phyloP scores from a whole-genome alignment of 2,888 invertebrate genomes.

The Ormyrus pomaceus region DNA sequence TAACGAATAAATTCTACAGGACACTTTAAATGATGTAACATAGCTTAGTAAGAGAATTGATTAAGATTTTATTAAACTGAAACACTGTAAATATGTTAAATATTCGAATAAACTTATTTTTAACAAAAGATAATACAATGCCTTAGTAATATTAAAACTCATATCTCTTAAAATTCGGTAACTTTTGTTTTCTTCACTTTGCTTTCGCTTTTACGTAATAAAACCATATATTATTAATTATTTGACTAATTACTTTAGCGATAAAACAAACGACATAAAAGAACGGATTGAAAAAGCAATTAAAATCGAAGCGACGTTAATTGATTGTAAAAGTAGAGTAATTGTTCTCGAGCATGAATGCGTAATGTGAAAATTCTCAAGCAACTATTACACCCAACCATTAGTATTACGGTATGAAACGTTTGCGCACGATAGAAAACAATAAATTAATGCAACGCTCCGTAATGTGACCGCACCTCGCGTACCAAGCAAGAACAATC shows the following conservation, averaged over 20 bases:
- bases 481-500: constrained; percentile 32
- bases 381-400: constrained; percentile 12
- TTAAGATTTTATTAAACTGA: too few relatives aligned
- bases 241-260: too few relatives aligned
- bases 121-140: too few relatives aligned
- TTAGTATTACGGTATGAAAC: neutral
- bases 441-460: constrained; percentile 32
- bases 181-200: too few relatives aligned
- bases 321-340: constrained; percentile 7
- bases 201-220: too few relatives aligned
- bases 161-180: too few relatives aligned
- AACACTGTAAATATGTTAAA: too few relatives aligned
- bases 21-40: neutral
- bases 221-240: too few relatives aligned
- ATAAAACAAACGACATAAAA: too few relatives aligned
- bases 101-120: too few relatives aligned
- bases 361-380: constrained; percentile 29
- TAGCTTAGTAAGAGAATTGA: neutral
- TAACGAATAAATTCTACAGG: neutral
- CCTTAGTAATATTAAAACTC: too few relatives aligned
- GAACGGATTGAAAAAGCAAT: too few relatives aligned
- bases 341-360: constrained; percentile 21
- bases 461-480: constrained; percentile 18
- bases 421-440: constrained; percentile 3
- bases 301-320: neutral